These are phyloP conservation scores for Bradypodion pumilum DNA, from an alignment of 2,797 vertebrate species.

Conservation along the genomic window DNA sequence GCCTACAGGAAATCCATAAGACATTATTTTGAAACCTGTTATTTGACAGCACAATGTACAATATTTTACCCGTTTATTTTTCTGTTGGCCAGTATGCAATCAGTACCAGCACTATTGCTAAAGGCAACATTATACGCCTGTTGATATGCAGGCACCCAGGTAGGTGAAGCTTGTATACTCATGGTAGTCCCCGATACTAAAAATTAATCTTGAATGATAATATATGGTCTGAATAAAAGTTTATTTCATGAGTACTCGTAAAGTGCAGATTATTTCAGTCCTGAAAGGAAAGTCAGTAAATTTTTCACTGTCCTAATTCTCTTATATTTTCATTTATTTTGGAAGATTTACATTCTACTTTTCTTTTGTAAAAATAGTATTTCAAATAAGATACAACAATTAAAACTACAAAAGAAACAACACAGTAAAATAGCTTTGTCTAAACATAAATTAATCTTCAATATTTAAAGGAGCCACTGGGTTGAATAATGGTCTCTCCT, in stretches of 20 bases:
- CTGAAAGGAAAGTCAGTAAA: background rate
- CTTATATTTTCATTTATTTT: too few species aligned
- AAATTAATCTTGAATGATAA: background rate
- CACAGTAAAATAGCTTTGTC: background rate
- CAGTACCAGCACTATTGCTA: background rate
- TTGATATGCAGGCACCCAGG: background rate
- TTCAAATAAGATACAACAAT: too few species aligned
- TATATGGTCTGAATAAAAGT: slow-evolving; percentile 6
- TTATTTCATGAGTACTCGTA: background rate
- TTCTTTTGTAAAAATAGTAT: too few species aligned
- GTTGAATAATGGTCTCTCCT: slow-evolving; percentile 90
- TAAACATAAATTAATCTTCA: slow-evolving; percentile 77
- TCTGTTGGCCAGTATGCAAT: background rate
- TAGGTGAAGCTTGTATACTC: slow-evolving; percentile 5
- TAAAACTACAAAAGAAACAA: too few species aligned
- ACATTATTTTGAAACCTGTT: background rate
- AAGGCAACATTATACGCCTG: background rate
- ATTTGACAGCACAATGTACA: background rate
- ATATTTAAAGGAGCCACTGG: slow-evolving; percentile 85
- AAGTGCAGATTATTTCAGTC: background rate
- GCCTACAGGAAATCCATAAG: too few species aligned
- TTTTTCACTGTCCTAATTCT: background rate
- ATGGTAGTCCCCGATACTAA: background rate
- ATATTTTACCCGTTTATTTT: slow-evolving; percentile 7
- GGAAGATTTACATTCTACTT: too few species aligned